phyloP scores from a whole-genome alignment of 2,797 vertebrate genomes.

The Adrianichthys oophorus region DNA sequence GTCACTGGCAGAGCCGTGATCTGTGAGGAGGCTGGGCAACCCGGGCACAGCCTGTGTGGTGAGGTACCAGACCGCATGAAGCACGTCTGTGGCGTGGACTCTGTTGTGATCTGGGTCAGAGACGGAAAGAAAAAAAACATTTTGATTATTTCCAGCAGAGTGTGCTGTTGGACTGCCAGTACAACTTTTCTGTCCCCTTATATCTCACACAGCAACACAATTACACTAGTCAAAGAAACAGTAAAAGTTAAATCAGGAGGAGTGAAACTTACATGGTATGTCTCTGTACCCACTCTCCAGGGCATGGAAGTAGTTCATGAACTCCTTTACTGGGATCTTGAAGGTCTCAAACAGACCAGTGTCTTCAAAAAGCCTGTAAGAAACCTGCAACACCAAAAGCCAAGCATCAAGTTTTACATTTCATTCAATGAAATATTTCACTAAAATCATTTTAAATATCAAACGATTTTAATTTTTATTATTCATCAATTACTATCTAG shows the following conservation, averaged over 20 bases:
- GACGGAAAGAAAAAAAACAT: constrained; percentile 15
- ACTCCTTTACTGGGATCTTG: constrained; percentile 94
- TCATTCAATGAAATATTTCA: too few species aligned
- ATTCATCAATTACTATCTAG: too few species aligned
- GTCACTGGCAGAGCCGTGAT: constrained; percentile 88
- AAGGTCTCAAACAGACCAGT: constrained; percentile 95
- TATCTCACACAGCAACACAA: background rate
- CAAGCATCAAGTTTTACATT: constrained; percentile 1
- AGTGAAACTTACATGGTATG: constrained; percentile 87
- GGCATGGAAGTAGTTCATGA: constrained; percentile 99
- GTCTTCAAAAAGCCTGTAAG: constrained; percentile 96
- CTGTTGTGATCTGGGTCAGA: constrained; percentile 91
- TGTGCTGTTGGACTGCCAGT: constrained; percentile 39
- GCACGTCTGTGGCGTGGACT: constrained; percentile 96
- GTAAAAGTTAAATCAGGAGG: background rate
- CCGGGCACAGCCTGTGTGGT: constrained; percentile 94
- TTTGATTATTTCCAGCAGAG: constrained; percentile 47
- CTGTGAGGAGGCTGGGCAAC: constrained; percentile 84
- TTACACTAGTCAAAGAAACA: constrained; percentile 3
- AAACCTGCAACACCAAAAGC: constrained; percentile 80
- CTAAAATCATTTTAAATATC: too few species aligned
- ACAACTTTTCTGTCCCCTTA: background rate
- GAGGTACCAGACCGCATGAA: constrained; percentile 98
- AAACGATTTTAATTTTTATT: too few species aligned
- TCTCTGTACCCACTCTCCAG: constrained; percentile 97